Evolutionary conservation across 2,113 vertebrate species (phyloP).

Genomic region (Corydoras maculifer): DNA sequence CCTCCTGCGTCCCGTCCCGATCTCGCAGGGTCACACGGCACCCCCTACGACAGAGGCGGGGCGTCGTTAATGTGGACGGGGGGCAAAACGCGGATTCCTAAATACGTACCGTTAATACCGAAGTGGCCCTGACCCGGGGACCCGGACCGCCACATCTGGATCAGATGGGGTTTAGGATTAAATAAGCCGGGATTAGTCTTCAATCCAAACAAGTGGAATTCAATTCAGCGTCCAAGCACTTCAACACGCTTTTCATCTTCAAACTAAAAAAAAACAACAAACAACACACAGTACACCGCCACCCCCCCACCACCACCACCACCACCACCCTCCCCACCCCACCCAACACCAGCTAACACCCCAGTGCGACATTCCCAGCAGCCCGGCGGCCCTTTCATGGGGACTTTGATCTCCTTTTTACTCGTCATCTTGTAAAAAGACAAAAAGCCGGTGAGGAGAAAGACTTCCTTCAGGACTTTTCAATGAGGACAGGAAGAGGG

Average conservation of each 20-base stretch:
- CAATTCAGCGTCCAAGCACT: slow-evolving; percentile 44
- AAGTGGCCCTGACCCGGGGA: no score
- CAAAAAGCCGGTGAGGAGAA: slow-evolving; percentile 45
- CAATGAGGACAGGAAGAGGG: slow-evolving; percentile 43
- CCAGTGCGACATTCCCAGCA: slow-evolving; percentile 61
- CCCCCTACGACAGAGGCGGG: no score
- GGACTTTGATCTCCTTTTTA: slow-evolving; percentile 64
- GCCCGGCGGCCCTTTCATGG: slow-evolving; percentile 57
- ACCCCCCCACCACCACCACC: no score
- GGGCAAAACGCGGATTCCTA: no score
- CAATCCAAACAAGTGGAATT: slow-evolving; percentile 51
- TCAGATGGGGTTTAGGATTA: no score
- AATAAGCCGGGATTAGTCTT: not conserved
- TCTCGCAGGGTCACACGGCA: no score
- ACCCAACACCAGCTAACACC: slow-evolving; percentile 55
- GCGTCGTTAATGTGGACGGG: no score
- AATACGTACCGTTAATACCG: no score
- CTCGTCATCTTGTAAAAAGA: slow-evolving; percentile 60
- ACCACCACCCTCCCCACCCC: slow-evolving; percentile 56
- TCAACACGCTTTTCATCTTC: not conserved
- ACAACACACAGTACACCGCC: no score
- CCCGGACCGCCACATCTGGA: no score
- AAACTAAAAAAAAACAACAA: no score
- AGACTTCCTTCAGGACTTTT: slow-evolving; percentile 46
- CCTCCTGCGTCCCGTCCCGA: no score